Evolutionary conservation across 2,888 invertebrate genomes (phyloP).

Genomic region (Tortrix viridana): DNA sequence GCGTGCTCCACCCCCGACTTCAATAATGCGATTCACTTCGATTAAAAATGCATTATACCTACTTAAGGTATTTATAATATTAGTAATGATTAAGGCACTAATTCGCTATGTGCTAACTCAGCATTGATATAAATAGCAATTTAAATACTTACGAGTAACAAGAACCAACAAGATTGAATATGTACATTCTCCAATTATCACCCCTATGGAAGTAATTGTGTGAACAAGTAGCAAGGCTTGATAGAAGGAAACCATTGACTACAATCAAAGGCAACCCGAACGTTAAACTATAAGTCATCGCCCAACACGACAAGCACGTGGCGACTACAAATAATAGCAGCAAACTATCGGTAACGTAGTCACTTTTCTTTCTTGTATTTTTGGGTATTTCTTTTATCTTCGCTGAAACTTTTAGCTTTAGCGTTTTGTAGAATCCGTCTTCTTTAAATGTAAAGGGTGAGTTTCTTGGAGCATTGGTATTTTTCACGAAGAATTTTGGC

Average conservation of each 20-base stretch:
- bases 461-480: constrained; percentile 86
- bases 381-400: constrained; percentile 81
- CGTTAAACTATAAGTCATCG: constrained; percentile 56
- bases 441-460: constrained; percentile 90
- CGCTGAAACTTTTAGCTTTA: constrained; percentile 85
- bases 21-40: no score
- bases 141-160: constrained; percentile 83
- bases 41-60: no score
- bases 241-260: constrained; percentile 55
- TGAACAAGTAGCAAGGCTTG: constrained; percentile 81
- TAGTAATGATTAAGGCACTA: no score
- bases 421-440: constrained; percentile 90
- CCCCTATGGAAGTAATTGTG: constrained; percentile 93
- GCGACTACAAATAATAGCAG: constrained; percentile 54
- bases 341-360: constrained; percentile 60
- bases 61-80: no score
- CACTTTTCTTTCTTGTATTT: constrained; percentile 62
- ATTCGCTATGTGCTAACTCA: not conserved
- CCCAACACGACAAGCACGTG: constrained; percentile 62
- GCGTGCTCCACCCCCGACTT: no score
- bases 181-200: constrained; percentile 92
- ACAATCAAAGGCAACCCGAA: constrained; percentile 57
- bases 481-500: constrained; percentile 87
- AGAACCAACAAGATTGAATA: constrained; percentile 88
- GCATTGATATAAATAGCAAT: not conserved